phyloP scores from a whole-genome alignment of 2,888 invertebrate genomes.

The Zaprionus bogoriensis region DNA sequence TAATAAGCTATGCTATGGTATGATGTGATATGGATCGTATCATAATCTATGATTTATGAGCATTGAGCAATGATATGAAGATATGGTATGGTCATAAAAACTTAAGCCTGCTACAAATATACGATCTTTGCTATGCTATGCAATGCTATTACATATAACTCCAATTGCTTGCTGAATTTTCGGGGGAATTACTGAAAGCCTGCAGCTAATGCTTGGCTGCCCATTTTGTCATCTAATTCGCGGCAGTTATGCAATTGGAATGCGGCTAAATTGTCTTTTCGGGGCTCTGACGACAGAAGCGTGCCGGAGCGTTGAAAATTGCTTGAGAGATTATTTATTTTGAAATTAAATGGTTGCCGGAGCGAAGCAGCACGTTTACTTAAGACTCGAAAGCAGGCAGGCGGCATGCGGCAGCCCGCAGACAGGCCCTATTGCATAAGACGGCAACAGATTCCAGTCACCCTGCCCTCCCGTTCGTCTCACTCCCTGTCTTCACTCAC shows the following conservation, averaged over 20 bases:
- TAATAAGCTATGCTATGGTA: too few species aligned
- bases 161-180: too few species aligned
- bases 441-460: conserved; percentile 8
- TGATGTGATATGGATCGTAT: too few species aligned
- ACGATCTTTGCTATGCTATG: too few species aligned
- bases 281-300: conserved; percentile 47
- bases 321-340: conserved; percentile 48
- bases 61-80: too few species aligned
- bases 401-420: too few species aligned
- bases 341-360: conserved; percentile 70
- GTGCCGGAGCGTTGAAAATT: conserved; percentile 74
- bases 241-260: conserved; percentile 56
- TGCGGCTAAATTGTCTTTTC: conserved; percentile 6
- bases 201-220: conserved; percentile 35
- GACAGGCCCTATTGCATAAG: conserved; percentile 71
- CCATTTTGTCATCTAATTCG: conserved; percentile 52
- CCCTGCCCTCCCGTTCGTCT: not conserved
- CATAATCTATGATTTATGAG: too few species aligned
- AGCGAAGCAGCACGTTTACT: conserved; percentile 56
- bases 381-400: conserved; percentile 46
- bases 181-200: conserved; percentile 64
- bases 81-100: too few species aligned
- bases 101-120: too few species aligned
- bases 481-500: not conserved
- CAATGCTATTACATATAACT: too few species aligned